Percentiles rank a stretch among this genome's conserved stretches.
Conservation (phyloP, 1,140 invertebrate genomes). For the Zaprionus vittiger region DNA sequence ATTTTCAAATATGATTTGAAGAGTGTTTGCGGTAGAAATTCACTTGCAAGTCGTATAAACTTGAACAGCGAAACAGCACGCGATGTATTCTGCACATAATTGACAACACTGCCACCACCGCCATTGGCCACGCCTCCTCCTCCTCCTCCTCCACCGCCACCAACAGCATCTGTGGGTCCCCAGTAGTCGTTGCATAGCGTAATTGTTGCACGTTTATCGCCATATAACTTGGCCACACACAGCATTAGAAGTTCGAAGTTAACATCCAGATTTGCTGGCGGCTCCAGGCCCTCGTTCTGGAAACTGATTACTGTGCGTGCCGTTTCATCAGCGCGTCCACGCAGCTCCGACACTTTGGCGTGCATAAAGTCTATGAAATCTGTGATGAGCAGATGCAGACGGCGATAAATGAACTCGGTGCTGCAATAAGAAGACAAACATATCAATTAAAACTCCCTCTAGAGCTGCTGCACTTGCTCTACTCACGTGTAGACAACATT, state of each 20-base stretch:
- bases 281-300: conserved; percentile 91
- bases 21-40: conserved; percentile 92
- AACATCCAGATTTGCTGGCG: conserved; percentile 89
- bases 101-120: background rate
- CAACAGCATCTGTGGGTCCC: conserved; percentile 87
- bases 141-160: background rate
- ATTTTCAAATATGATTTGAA: conserved; percentile 95
- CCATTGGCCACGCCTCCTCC: background rate
- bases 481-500: conserved; percentile 89
- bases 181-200: conserved; percentile 93
- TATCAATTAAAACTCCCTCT: background rate
- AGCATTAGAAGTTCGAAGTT: conserved; percentile 94
- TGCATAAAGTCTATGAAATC: conserved; percentile 98
- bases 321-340: conserved; percentile 94
- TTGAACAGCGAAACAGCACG: conserved; percentile 93
- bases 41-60: conserved; percentile 94
- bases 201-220: conserved; percentile 89
- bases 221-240: conserved; percentile 91
- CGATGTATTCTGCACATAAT: conserved; percentile 79
- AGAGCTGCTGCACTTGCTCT: background rate
- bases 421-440: conserved; percentile 15
- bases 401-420: conserved; percentile 90
- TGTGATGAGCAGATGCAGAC: conserved; percentile 93
- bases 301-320: conserved; percentile 93
- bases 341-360: conserved; percentile 90